Evolutionary conservation across 2,113 vertebrate species (phyloP).

Genomic region (Craseonycteris thonglongyai): DNA sequence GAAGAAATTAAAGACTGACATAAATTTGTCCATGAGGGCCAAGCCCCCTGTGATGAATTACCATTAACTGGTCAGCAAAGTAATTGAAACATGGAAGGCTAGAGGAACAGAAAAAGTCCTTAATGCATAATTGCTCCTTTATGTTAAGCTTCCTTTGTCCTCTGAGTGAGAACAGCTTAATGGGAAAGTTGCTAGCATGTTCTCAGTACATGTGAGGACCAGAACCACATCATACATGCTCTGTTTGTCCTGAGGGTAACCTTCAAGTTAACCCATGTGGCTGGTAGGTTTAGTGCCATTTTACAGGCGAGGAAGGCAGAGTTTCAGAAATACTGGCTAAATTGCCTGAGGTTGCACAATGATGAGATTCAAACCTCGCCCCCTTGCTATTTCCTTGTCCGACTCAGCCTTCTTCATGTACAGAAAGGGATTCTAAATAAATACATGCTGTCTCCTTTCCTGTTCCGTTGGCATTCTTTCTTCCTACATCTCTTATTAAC

Average conservation of each 20-base stretch:
- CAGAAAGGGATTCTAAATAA: not conserved
- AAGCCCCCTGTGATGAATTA: not conserved
- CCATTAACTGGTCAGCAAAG: not conserved
- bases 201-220: rapidly evolving
- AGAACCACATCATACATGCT: rapidly evolving
- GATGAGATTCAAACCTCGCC: rapidly evolving
- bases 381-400: not conserved
- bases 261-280: no score
- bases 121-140: not conserved
- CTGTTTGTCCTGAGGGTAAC: not conserved
- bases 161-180: not conserved
- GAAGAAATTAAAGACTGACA: conserved; percentile 24
- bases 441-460: not conserved
- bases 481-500: not conserved
- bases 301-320: not conserved
- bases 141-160: not conserved
- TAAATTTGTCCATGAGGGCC: not conserved
- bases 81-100: not conserved
- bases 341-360: not conserved
- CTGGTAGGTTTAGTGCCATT: not conserved
- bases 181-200: not conserved
- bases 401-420: not conserved
- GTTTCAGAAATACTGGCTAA: not conserved
- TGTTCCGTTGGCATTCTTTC: not conserved
- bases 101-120: not conserved